phyloP scores from a whole-genome alignment of 1,140 invertebrate species.

The Brachionus paranguensis region DNA sequence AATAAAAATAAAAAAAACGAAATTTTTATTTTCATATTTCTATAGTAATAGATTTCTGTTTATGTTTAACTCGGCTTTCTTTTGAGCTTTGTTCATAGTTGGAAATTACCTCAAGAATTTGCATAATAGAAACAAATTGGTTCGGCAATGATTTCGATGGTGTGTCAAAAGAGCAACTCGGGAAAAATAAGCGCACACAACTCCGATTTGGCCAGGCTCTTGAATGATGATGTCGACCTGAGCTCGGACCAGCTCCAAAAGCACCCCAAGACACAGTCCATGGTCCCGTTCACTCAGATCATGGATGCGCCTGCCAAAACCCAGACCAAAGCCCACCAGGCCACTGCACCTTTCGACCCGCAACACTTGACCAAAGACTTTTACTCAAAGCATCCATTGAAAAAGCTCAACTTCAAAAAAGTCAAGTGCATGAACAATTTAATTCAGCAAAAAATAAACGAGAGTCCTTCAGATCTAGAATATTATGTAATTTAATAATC shows the following conservation, averaged over 20 bases:
- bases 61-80: conserved; percentile 19
- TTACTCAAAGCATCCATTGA: background rate
- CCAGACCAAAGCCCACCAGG: background rate
- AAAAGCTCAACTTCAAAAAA: conserved; percentile 23
- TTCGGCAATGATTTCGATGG: background rate
- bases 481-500: conserved; percentile 16
- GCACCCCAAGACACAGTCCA: background rate
- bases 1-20: background rate
- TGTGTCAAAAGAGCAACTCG: conserved; percentile 2
- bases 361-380: background rate
- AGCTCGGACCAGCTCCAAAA: background rate
- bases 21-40: conserved; percentile 23
- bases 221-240: background rate
- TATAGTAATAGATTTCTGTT: conserved; percentile 36
- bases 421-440: conserved; percentile 11
- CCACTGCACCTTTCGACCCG: background rate
- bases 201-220: background rate
- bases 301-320: background rate
- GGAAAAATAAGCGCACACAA: background rate
- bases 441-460: conserved; percentile 29
- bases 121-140: background rate
- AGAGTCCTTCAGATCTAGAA: background rate
- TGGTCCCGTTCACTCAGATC: background rate
- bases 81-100: background rate
- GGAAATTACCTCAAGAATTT: background rate